Base-by-base conservation (phyloP, 2,888 invertebrate genomes). In the Lymantria dispar region DNA sequence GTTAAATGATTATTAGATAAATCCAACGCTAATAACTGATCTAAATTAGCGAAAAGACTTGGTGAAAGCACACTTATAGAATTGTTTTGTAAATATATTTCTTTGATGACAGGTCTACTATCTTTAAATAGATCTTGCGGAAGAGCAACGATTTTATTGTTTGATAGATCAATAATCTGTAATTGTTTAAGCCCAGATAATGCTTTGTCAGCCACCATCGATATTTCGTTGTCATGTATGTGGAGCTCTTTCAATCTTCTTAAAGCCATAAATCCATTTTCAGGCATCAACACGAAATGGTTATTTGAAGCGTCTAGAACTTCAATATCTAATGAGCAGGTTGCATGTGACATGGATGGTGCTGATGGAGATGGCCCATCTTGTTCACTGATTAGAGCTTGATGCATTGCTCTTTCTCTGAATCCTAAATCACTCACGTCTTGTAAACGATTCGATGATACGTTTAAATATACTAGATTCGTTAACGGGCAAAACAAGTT, bases 21-120 rank as follows among this genome's bases (percentile, higher is more conserved):
- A 87, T 98, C 97, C 62, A 98, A 87, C 1, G 95, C 95, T 66
- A 95, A 93, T 64, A 98, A 90, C 75, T 95, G 96, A 69, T 95
- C 95, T 65, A 98, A 91, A 80, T 96, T 96, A n/a, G 96, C 94
- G 77, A 98, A 96, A 48, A 98, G 92, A 63, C 95, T 96, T 0
- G 97, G 96, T 62, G 97, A 96, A 62, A 98, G 92, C 42, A 95
- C 95, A 79, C 95, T 95, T 69, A 98, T 95, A 15, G 97, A 96
- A 92, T 98, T 98, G 87, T 98, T 98, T 85, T 97, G 96, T 78
- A 98, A 89, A 86, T 97, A 96, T 74, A 98, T 95, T 87, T 98
- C 97, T 87, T 96, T 96, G 69, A 98, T 95, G 56, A 95, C 94
- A 60, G 94, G 94, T 47, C 94, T 92, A 72, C 95, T 94, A 85